These are phyloP conservation scores for Arrhamphus sclerolepis DNA, from an alignment of 2,797 vertebrate species.

Conservation along the genomic window DNA sequence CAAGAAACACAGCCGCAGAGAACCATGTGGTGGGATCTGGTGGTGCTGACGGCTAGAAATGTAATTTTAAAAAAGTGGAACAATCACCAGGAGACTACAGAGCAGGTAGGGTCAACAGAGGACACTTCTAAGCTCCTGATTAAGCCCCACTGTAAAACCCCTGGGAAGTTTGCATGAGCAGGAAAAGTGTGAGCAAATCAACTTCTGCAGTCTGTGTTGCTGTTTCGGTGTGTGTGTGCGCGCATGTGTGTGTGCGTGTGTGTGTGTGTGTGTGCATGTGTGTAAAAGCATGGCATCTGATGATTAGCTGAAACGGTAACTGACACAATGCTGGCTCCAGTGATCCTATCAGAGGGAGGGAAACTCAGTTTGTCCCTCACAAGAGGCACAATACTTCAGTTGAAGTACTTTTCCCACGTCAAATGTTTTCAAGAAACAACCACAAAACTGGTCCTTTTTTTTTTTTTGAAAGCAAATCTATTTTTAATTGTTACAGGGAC, in stretches of 20 bases:
- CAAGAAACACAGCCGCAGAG: conserved; percentile 19
- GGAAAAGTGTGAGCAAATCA: conserved; percentile 10
- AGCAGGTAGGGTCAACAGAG: conserved; percentile 39
- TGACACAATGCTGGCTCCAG: conserved; percentile 56
- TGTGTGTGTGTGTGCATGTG: conserved; percentile 16
- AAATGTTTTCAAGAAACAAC: not conserved
- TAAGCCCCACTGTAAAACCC: conserved; percentile 35
- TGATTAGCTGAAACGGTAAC: conserved; percentile 78
- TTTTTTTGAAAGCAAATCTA: not conserved
- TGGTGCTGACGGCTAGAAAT: conserved; percentile 37
- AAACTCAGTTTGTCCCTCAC: conserved; percentile 19
- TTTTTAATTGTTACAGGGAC: not conserved
- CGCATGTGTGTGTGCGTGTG: conserved; percentile 5
- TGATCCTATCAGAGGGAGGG: conserved; percentile 72
- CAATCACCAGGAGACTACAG: conserved; percentile 44
- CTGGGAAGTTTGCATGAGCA: conserved; percentile 25
- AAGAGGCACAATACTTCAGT: conserved; percentile 3
- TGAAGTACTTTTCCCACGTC: conserved; percentile 11
- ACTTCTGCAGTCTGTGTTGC: conserved; percentile 6
- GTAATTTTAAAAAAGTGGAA: conserved; percentile 60
- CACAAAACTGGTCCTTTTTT: not conserved
- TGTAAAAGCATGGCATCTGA: conserved; percentile 34
- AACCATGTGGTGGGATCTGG: conserved; percentile 19
- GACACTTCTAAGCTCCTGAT: conserved; percentile 40
- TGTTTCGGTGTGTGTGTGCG: not conserved